A percentile compares a stretch with the other conserved stretches of the same genome.
These are phyloP conservation scores for Podargus strigoides DNA, from an alignment of 2,797 vertebrate genomes.

Conservation along the genomic window DNA sequence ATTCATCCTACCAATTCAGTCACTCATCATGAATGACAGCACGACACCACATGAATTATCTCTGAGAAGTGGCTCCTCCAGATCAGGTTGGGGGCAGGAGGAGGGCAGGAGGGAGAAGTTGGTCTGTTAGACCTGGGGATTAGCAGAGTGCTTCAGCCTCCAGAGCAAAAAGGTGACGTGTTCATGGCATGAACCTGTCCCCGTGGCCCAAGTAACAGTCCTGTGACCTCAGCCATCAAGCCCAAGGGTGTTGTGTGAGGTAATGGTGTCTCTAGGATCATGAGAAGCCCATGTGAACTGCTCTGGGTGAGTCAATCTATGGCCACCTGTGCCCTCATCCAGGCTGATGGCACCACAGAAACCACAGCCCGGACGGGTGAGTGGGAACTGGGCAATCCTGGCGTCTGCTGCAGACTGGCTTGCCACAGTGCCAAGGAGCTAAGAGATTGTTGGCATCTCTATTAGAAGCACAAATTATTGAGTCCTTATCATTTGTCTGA, in stretches of 20 bases:
- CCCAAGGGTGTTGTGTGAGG: not conserved
- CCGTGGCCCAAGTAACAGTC: not conserved
- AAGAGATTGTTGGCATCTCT: not conserved
- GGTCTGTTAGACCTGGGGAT: not conserved
- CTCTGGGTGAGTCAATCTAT: not conserved
- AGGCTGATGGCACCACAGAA: not conserved
- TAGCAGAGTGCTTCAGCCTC: not conserved
- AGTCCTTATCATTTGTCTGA: not conserved
- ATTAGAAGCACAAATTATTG: not conserved
- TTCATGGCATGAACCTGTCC: not conserved
- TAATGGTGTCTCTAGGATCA: not conserved
- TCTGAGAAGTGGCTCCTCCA: not conserved
- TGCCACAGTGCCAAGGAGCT: not conserved
- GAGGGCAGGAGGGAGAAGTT: conserved; percentile 23
- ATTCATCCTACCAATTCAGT: not conserved
- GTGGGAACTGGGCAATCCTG: not conserved
- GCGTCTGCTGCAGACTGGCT: not conserved
- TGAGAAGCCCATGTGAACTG: not conserved
- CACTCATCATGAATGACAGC: not conserved
- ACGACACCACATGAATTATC: conserved; percentile 1
- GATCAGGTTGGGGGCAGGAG: conserved; percentile 7
- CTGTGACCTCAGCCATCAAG: not conserved
- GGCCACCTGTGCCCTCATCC: not conserved
- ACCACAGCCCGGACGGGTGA: not conserved
- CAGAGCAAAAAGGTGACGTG: not conserved